Percentiles rank a stretch among this genome's conserved stretches.
Conservation (phyloP, 2,797 vertebrate genomes). For the Triplophysa bombifrons region DNA sequence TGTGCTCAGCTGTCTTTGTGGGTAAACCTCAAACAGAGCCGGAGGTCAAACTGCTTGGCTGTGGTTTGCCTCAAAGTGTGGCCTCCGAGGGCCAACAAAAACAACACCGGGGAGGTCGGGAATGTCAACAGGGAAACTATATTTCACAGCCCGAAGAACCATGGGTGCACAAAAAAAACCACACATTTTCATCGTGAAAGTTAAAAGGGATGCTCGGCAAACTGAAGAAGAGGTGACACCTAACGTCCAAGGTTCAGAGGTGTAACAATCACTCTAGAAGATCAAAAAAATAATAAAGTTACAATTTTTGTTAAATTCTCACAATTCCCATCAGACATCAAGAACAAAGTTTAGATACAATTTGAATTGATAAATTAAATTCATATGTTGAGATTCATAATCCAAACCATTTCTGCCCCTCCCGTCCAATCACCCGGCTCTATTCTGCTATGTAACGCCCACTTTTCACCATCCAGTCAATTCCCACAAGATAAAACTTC, state of each 20-base stretch:
- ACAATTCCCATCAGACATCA: too few relatives aligned
- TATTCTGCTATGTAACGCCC: neutral
- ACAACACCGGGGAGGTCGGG: slow-evolving; percentile 66
- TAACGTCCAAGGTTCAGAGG: too few relatives aligned
- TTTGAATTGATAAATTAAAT: too few relatives aligned
- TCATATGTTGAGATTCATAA: too few relatives aligned
- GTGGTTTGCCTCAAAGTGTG: slow-evolving; percentile 50
- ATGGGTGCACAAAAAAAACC: neutral
- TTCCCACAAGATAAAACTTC: neutral
- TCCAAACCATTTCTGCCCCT: neutral
- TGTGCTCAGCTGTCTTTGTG: neutral
- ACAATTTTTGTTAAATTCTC: too few relatives aligned
- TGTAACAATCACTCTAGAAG: too few relatives aligned
- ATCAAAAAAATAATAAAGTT: too few relatives aligned
- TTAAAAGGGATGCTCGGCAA: too few relatives aligned
- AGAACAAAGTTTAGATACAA: too few relatives aligned
- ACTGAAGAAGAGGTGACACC: too few relatives aligned
- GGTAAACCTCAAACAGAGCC: neutral
- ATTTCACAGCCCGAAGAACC: slow-evolving; percentile 55
- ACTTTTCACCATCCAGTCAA: neutral
- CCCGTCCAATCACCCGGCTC: neutral
- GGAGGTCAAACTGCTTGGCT: neutral
- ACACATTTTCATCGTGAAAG: too few relatives aligned
- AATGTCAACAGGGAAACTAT: slow-evolving; percentile 71
- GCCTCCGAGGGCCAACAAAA: slow-evolving; percentile 67